Evolutionary conservation across 2,797 vertebrate species (phyloP).

Genomic region (Acanthornis magna): DNA sequence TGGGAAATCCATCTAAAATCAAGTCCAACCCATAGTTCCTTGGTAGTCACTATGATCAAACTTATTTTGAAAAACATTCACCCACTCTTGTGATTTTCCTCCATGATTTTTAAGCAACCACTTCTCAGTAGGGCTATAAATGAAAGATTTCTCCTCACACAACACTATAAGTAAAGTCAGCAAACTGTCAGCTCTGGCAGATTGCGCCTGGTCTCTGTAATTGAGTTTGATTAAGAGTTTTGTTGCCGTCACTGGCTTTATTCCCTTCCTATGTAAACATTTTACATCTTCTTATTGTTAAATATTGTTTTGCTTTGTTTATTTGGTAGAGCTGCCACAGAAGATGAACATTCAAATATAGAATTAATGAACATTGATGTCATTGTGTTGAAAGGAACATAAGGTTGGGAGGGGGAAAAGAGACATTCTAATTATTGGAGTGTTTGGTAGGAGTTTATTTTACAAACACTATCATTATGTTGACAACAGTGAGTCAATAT

Average conservation of each 20-base stretch:
- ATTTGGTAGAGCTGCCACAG: not conserved
- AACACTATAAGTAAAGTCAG: not conserved
- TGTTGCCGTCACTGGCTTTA: not conserved
- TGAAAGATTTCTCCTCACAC: not conserved
- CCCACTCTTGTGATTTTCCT: not conserved
- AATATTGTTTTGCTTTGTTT: conserved; percentile 41
- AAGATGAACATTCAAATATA: conserved; percentile 32
- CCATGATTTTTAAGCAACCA: not conserved
- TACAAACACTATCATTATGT: conserved; percentile 59
- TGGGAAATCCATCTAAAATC: not conserved
- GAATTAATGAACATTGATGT: conserved; percentile 62
- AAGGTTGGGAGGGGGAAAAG: conserved; percentile 29
- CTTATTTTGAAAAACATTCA: not conserved
- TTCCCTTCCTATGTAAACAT: conserved; percentile 14
- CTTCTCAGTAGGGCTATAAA: not conserved
- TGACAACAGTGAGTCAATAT: conserved; percentile 45
- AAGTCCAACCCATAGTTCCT: not conserved
- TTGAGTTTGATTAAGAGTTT: conserved; percentile 31
- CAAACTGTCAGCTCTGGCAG: not conserved
- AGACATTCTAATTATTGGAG: conserved; percentile 51
- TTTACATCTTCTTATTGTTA: conserved; percentile 37
- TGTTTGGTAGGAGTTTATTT: conserved; percentile 48
- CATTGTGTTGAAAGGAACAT: conserved; percentile 50
- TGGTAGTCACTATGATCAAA: not conserved
- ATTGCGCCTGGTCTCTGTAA: not conserved